These are phyloP conservation scores for Oxystoma pomonae DNA, from an alignment of 2,888 invertebrate genomes.

Conservation along the genomic window DNA sequence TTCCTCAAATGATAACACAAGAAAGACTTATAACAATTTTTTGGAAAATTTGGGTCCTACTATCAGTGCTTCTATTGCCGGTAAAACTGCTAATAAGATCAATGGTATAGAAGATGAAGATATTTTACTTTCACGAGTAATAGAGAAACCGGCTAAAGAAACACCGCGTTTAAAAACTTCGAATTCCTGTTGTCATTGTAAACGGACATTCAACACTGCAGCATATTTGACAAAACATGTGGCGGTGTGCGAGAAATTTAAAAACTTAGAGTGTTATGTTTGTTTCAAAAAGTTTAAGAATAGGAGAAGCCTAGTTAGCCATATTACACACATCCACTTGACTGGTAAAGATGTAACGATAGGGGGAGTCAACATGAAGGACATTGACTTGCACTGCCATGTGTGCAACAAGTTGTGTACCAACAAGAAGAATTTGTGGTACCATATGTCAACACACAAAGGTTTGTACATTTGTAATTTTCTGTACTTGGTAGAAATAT, in stretches of 20 bases:
- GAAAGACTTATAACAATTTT: background rate
- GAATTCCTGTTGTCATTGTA: background rate
- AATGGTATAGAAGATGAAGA: background rate
- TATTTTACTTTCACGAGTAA: background rate
- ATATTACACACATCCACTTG: background rate
- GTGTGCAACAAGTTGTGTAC: conserved; percentile 10
- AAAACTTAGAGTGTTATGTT: background rate
- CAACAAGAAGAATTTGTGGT: conserved; percentile 9
- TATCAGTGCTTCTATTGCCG: background rate
- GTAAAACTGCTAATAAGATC: background rate
- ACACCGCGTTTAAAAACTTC: too few species aligned
- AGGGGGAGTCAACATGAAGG: background rate
- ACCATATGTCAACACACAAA: conserved; percentile 18
- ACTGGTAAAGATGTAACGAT: background rate
- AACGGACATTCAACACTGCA: background rate
- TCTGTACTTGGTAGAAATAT: too few species aligned
- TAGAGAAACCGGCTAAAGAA: background rate
- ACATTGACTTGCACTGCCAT: conserved; percentile 2
- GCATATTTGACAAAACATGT: background rate
- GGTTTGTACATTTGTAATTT: conserved; percentile 15
- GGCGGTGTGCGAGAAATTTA: background rate
- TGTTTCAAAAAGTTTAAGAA: background rate
- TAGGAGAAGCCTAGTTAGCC: background rate
- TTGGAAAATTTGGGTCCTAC: background rate
- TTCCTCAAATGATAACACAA: background rate